phyloP scores from a whole-genome alignment of 2,888 invertebrate species.

The Achlya flavicornis region DNA sequence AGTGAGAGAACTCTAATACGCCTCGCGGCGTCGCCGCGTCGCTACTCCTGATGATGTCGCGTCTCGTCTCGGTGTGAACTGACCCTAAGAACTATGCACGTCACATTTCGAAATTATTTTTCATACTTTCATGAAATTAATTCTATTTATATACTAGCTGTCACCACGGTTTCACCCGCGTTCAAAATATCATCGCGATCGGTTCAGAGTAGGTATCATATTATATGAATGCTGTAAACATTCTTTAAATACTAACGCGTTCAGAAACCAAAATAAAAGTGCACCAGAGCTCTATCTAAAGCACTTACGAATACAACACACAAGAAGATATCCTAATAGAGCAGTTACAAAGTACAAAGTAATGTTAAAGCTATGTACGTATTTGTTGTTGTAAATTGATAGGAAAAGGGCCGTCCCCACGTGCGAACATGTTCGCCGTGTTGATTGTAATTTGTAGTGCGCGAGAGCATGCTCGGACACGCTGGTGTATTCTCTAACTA shows the following conservation, averaged over 20 bases:
- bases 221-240: not conserved
- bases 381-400: slow-evolving; percentile 74
- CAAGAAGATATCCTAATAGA: slow-evolving; percentile 65
- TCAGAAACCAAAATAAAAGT: not conserved
- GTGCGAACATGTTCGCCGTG: slow-evolving; percentile 77
- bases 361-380: slow-evolving; percentile 60
- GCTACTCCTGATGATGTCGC: too few species aligned
- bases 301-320: slow-evolving; percentile 30
- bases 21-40: too few species aligned
- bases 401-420: slow-evolving; percentile 71
- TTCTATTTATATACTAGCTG: too few species aligned
- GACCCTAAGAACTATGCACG: too few species aligned
- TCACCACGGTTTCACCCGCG: too few species aligned
- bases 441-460: slow-evolving; percentile 84
- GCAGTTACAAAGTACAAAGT: slow-evolving; percentile 78
- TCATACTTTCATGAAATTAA: too few species aligned
- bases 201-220: too few species aligned
- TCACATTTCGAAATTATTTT: too few species aligned
- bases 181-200: too few species aligned
- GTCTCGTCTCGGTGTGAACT: too few species aligned
- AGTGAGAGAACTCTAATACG: too few species aligned
- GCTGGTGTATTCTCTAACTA: slow-evolving; percentile 57
- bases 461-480: slow-evolving; percentile 63
- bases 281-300: slow-evolving; percentile 37
- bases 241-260: not conserved